Conservation (phyloP, 2,113 vertebrate genomes). For the Eclectus roratus region DNA sequence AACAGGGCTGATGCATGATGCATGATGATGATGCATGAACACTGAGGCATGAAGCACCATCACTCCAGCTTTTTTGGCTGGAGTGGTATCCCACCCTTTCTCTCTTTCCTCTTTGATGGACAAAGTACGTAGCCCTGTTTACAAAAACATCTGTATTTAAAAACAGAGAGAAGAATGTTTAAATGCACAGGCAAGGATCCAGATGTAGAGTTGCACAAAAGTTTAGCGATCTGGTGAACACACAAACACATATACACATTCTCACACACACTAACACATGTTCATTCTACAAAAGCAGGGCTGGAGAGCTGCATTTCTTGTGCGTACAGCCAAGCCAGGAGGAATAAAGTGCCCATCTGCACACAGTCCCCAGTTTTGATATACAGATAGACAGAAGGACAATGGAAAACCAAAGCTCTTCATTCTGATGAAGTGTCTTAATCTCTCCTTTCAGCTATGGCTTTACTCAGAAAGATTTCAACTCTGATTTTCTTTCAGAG, state of each 20-base stretch:
- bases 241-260: not conserved
- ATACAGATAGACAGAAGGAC: not conserved
- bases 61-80: not conserved
- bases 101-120: not conserved
- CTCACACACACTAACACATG: rapidly evolving
- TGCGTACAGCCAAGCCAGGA: not conserved
- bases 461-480: not conserved
- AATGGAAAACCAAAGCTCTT: not conserved
- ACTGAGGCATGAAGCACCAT: not conserved
- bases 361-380: not conserved
- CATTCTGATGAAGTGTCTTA: not conserved
- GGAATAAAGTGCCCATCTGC: not conserved
- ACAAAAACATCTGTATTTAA: not conserved
- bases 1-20: too few species aligned
- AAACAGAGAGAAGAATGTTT: not conserved
- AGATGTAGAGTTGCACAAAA: not conserved
- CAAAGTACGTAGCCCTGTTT: not conserved
- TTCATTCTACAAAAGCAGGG: not conserved
- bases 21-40: not conserved
- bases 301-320: not conserved
- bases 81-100: not conserved
- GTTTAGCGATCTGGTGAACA: not conserved
- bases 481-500: not conserved
- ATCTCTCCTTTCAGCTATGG: not conserved
- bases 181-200: not conserved